These are phyloP conservation scores for Psilopsiagon aurifrons DNA, from an alignment of 2,113 vertebrate genomes.

Conservation along the genomic window DNA sequence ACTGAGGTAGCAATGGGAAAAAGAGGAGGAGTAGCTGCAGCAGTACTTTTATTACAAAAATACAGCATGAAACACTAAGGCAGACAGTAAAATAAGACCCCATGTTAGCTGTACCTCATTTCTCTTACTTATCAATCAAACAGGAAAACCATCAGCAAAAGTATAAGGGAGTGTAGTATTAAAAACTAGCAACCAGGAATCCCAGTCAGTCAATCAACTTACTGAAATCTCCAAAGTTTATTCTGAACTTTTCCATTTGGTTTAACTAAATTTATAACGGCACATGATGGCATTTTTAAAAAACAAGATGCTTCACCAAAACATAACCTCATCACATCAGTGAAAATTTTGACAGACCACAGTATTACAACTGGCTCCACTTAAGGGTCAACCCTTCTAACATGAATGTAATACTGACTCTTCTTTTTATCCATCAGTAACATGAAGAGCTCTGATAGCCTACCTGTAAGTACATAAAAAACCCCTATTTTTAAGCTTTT, in stretches of 20 bases:
- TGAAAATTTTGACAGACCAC: background rate
- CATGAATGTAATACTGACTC: background rate
- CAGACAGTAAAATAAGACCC: background rate
- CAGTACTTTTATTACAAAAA: background rate
- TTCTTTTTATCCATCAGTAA: background rate
- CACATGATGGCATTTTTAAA: background rate
- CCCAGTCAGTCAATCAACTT: background rate
- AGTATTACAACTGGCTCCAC: background rate
- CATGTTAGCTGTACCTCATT: background rate
- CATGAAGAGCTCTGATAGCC: background rate
- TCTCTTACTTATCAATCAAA: background rate
- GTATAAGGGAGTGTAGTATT: background rate
- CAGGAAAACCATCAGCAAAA: background rate
- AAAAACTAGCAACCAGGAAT: background rate
- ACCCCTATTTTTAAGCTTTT: background rate
- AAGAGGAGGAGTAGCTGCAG: background rate
- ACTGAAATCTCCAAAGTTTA: background rate
- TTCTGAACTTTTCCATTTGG: accelerated
- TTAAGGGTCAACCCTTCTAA: background rate
- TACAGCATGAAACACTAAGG: background rate
- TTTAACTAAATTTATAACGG: background rate
- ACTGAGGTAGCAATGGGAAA: background rate
- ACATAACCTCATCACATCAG: background rate
- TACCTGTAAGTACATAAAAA: background rate
- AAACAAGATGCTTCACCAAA: background rate